A percentile compares a stretch with the other conserved stretches of the same genome.
Evolutionary conservation across 1,140 invertebrate species (phyloP).

Genomic region (Artemia franciscana): DNA sequence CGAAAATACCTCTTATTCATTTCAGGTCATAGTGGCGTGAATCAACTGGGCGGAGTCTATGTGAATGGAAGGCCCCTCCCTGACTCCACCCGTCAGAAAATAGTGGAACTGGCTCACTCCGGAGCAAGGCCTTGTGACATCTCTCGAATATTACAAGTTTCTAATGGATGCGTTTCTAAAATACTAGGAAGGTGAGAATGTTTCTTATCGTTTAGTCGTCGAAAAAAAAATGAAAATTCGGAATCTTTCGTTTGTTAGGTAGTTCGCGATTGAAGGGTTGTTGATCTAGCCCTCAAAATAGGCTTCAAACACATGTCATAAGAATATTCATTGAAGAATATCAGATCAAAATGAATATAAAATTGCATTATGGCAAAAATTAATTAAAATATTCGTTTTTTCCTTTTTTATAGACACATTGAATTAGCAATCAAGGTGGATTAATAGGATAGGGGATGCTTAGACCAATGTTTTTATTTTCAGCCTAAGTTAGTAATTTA

Average conservation of each 20-base stretch:
- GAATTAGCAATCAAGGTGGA: no score
- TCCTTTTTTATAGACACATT: no score
- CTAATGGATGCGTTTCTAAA: conserved; percentile 85
- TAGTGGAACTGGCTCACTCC: conserved; percentile 88
- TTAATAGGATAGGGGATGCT: no score
- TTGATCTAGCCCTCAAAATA: background rate
- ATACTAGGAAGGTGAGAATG: conserved; percentile 68
- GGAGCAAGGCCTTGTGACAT: conserved; percentile 95
- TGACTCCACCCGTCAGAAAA: conserved; percentile 87
- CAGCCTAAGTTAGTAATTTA: no score
- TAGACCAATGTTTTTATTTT: no score
- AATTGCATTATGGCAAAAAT: no score
- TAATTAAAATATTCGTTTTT: no score
- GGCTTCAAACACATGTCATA: no score
- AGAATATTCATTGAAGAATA: no score
- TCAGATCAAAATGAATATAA: no score
- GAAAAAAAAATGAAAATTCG: background rate
- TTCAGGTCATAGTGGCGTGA: conserved; percentile 80
- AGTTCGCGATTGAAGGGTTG: background rate
- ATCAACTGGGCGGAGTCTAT: conserved; percentile 93
- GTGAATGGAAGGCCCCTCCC: conserved; percentile 91
- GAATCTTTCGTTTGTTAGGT: background rate
- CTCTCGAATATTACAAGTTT: conserved; percentile 82
- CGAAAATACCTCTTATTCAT: no score
- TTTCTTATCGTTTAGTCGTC: conserved; percentile 12